phyloP scores from a whole-genome alignment of 53 echinoderm and acorn worm genomes.

The Glandiceps talaboti region DNA sequence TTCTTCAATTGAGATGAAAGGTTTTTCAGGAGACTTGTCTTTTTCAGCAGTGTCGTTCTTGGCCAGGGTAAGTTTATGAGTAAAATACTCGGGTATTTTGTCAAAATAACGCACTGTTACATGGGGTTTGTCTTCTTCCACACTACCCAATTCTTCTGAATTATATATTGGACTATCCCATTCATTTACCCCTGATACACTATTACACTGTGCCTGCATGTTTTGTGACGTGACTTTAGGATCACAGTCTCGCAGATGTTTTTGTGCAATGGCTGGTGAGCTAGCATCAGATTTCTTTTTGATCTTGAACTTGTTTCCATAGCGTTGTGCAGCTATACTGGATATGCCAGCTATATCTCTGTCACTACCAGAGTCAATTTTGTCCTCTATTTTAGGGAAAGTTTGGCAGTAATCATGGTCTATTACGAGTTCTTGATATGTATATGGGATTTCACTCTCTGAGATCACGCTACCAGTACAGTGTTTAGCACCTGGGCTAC shows the following conservation, averaged over 20 bases:
- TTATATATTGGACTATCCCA: neutral
- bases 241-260: too few relatives aligned
- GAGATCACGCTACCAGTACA: neutral
- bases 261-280: too few relatives aligned
- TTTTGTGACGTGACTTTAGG: neutral
- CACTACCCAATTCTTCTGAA: neutral
- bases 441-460: neutral
- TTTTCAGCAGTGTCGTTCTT: too few relatives aligned
- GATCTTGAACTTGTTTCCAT: slow-evolving; percentile 53
- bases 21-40: neutral
- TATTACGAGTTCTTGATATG: slow-evolving; percentile 42
- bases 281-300: slow-evolving; percentile 29
- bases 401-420: slow-evolving; percentile 82
- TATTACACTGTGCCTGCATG: neutral
- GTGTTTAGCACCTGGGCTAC: slow-evolving; percentile 24
- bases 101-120: slow-evolving; percentile 40
- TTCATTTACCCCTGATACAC: neutral
- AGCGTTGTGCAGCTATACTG: neutral
- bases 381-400: neutral
- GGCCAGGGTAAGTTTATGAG: slow-evolving; percentile 40
- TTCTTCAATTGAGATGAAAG: neutral
- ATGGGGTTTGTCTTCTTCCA: slow-evolving; percentile 16
- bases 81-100: slow-evolving; percentile 81
- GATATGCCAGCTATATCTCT: neutral
- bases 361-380: neutral